Evolutionary conservation across 2,888 invertebrate genomes (phyloP), one percentile per base, ranked within the genome.

Genomic region (Drosophila fulvimacula): DNA sequence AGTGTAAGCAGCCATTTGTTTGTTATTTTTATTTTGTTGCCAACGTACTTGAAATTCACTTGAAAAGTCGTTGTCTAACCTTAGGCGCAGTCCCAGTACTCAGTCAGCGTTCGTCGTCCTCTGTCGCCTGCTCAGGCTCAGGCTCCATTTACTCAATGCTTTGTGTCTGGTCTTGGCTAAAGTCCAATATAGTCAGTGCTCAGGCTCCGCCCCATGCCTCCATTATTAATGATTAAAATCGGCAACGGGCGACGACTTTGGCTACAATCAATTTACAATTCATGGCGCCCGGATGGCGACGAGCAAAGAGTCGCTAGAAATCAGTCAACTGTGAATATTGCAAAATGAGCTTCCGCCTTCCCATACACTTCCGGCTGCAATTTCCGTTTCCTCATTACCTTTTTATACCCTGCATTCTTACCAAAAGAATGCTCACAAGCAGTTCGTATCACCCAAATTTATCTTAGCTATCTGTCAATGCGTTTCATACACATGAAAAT

Each of bases 371-470:
- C 88, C 88, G 88, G 81, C 88, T 79, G 73, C 88, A 88, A 88
- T 89, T 88, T 88, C 86, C 89, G 81, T 76, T 81, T 84, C 86
- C 88, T 82, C 88, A 86, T 86, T 86, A 86, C 83, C 82, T 82
- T 83, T 69, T 73, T 63, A 73, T 73, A 73, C 77, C 73, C 76
- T 66, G 60, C n/a, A n/a, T n/a, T n/a, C n/a, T 55, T n/a, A 60
- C 30, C 34, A 21, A 52, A 21, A 21, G 21, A 59, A 41, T 38
- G 27, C 13, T 19, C 30, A 17, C 17, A 27, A 53, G 60, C 38
- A 38, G 55, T 34, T 42, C 9, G 9, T 15, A 21, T 69, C 34
- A 34, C 21, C 30, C 27, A 44, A 34, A 32, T 60, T 34, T 53
- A 53, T 53, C 41, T 60, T 32, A 49, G 21, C 13, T 21, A 32